Evolutionary conservation across 1,140 invertebrate genomes (phyloP), one percentile per base, ranked within the genome.

Genomic region (Diploscapter pachys): DNA sequence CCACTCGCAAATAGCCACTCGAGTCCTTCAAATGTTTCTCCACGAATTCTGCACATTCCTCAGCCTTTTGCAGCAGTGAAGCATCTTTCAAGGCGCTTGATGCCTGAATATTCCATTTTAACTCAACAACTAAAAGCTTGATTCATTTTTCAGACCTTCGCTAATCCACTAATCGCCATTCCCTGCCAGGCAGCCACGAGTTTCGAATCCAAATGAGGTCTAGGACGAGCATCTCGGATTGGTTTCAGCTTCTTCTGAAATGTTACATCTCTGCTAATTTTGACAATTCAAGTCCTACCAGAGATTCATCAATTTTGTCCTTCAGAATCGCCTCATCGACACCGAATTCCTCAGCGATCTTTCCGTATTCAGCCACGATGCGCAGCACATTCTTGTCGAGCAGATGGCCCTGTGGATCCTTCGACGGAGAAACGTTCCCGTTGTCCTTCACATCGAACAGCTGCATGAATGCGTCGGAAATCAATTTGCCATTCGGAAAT

Each of bases 171-270:
- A 73, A 96, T 91, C 90, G 94, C 93, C 49, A 96, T 87, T 74
- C 93, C 94, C 88, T 96, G 96, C 94, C 94, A 96, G 0, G 92
- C 90, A 66, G 93, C 92, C 3, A 97, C 87, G 72, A 98, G 94
- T 89, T 97, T 97, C 49, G 92, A 91, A 87, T 97, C 94, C 31
- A 94, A 89, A 86, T 94, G 92, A 4, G 94, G 94, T 71, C 91
- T 89, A 0, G 94, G 94, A 64, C 94, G 88, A 80, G 91, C 89
- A 73, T 90, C 88, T 70, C 93, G 88, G 51, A 87, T 89, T 72
- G 91, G 86, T 81, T 91, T 91, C 31, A 97, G 86, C 75, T 92
- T 89, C 5, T 71, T 13, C 56, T 68, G 66, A 68, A 68, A 56
- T 31, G 1, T 31, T 31, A 31, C 31, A 68, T 3, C 9, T 13